These are phyloP conservation scores for Mastacembelus armatus DNA, from an alignment of 2,797 vertebrate genomes.

Conservation along the genomic window DNA sequence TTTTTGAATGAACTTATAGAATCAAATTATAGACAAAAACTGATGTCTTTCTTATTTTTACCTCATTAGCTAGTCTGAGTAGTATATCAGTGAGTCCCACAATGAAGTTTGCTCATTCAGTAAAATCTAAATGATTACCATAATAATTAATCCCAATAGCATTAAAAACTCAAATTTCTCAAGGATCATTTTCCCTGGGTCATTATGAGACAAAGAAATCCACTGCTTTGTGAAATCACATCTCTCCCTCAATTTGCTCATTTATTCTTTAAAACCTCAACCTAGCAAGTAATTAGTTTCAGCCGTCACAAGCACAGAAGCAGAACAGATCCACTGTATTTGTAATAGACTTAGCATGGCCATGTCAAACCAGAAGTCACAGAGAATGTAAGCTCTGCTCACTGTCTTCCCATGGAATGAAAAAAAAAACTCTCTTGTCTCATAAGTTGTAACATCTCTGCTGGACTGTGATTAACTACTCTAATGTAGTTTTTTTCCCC, in stretches of 20 bases:
- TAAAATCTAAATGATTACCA: slow-evolving; percentile 61
- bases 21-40: slow-evolving; percentile 31
- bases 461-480: slow-evolving; percentile 31
- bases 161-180: slow-evolving; percentile 63
- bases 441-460: slow-evolving; percentile 4
- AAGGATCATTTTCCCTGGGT: slow-evolving; percentile 53
- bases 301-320: slow-evolving; percentile 53
- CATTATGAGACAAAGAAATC: slow-evolving; percentile 55
- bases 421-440: slow-evolving; percentile 21
- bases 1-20: slow-evolving; percentile 21
- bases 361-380: slow-evolving; percentile 37
- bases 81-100: slow-evolving; percentile 30
- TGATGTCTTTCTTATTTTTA: slow-evolving; percentile 29
- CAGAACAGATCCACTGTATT: slow-evolving; percentile 52
- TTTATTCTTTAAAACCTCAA: slow-evolving; percentile 60
- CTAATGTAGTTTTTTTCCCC: slow-evolving; percentile 10
- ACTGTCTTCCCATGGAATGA: slow-evolving; percentile 19
- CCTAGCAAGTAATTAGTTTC: slow-evolving; percentile 64
- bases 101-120: slow-evolving; percentile 55
- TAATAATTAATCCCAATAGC: slow-evolving; percentile 60
- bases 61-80: slow-evolving; percentile 37
- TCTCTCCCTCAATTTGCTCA: slow-evolving; percentile 53
- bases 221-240: slow-evolving; percentile 66
- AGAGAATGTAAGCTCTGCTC: slow-evolving; percentile 25
- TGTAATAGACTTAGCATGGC: slow-evolving; percentile 49